Evolutionary conservation across 2,113 vertebrate genomes (phyloP).

Genomic region (Oenanthe melanoleuca): DNA sequence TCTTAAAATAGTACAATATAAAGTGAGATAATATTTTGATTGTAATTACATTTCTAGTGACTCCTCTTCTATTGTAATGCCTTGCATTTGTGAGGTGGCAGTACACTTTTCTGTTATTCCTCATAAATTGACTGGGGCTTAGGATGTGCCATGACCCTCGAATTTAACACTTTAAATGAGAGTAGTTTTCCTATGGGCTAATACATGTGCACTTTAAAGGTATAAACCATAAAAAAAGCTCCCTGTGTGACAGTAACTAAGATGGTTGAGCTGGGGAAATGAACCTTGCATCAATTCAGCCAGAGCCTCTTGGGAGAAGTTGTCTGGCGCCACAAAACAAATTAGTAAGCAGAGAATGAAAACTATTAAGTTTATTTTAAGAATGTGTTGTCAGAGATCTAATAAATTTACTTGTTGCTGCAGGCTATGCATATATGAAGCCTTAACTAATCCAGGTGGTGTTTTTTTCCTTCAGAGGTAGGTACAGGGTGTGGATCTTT

Average conservation of each 20-base stretch:
- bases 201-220: neutral
- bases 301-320: slow-evolving; percentile 4
- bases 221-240: neutral
- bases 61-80: neutral
- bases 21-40: neutral
- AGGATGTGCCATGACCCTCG: neutral
- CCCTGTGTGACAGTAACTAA: neutral
- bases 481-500: slow-evolving; percentile 41
- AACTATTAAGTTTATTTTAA: slow-evolving; percentile 77
- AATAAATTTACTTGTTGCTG: slow-evolving; percentile 71
- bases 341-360: slow-evolving; percentile 69
- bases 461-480: slow-evolving; percentile 2
- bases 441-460: slow-evolving; percentile 67
- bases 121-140: neutral
- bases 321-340: slow-evolving; percentile 75
- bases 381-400: slow-evolving; percentile 73
- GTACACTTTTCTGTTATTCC: neutral
- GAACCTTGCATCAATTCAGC: neutral
- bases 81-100: neutral
- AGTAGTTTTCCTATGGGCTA: neutral
- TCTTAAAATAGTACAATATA: neutral
- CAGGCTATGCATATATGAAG: slow-evolving; percentile 55
- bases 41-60: neutral
- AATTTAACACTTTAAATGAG: neutral
- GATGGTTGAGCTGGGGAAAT: neutral